Conservation (phyloP, 2,888 invertebrate species). For the Deroplatys truncata region DNA sequence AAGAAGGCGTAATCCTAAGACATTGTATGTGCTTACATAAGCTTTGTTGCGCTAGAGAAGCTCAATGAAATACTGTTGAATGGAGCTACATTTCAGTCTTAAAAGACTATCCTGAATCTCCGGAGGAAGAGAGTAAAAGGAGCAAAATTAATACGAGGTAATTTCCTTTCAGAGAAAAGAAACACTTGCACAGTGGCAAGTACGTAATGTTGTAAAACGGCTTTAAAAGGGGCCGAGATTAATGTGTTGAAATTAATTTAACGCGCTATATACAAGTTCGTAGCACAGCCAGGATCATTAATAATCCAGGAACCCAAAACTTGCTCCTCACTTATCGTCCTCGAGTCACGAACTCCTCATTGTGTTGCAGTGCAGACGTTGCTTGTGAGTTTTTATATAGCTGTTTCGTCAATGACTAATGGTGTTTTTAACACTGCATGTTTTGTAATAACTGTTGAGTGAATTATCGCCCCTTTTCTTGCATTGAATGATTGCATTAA, state of each 20-base stretch:
- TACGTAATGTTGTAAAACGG: neutral
- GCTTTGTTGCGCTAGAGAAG: neutral
- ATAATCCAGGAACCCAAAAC: neutral
- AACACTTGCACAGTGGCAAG: neutral
- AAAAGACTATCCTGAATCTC: too few relatives aligned
- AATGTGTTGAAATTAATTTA: neutral
- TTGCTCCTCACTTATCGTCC: neutral
- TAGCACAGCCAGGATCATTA: neutral
- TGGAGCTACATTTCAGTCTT: neutral
- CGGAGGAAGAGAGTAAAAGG: neutral
- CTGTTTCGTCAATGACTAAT: neutral
- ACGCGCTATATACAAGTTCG: neutral
- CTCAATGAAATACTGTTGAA: neutral
- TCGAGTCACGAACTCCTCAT: neutral
- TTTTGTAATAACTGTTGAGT: neutral
- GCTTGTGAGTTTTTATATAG: neutral
- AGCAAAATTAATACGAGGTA: neutral
- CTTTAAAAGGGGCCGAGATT: neutral
- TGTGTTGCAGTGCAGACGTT: neutral
- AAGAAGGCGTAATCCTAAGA: too few relatives aligned
- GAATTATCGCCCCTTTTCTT: neutral
- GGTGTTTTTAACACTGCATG: neutral
- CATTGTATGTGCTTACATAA: neutral
- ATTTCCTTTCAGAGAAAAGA: neutral
- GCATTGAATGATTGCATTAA: neutral